Percentiles rank a stretch among this genome's conserved stretches.
Conservation (phyloP, 1,140 invertebrate species). For the Cyrtorhinus lividipennis region DNA sequence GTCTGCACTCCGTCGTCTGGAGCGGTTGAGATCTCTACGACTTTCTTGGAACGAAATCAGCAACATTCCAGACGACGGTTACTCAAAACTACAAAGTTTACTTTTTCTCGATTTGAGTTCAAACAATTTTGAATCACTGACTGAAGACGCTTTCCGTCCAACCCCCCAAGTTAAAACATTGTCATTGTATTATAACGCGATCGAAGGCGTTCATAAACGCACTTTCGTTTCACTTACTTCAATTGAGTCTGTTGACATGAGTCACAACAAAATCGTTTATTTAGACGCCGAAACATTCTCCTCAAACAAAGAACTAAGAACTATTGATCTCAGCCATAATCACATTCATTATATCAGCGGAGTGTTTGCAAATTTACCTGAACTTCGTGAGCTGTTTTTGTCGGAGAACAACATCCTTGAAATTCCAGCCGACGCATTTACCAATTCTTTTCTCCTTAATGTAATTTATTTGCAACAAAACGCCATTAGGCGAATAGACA, state of each 20-base stretch:
- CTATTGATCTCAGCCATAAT: constrained; percentile 75
- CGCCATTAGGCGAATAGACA: constrained; percentile 59
- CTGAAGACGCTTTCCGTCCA: constrained; percentile 57
- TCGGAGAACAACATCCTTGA: constrained; percentile 81
- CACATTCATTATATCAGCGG: constrained; percentile 71
- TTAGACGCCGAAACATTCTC: constrained; percentile 56
- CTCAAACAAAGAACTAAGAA: constrained; percentile 54
- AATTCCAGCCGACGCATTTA: constrained; percentile 64
- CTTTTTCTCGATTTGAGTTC: constrained; percentile 69
- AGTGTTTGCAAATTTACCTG: constrained; percentile 60
- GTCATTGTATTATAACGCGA: constrained; percentile 68
- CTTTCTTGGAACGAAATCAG: constrained; percentile 72
- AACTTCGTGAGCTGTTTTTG: constrained; percentile 65
- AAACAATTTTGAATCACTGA: constrained; percentile 62
- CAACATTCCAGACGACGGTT: constrained; percentile 50
- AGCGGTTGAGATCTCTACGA: constrained; percentile 52
- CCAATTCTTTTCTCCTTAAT: constrained; percentile 54
- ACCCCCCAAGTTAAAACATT: constrained; percentile 63
- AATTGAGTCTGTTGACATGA: constrained; percentile 70
- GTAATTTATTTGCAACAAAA: constrained; percentile 80
- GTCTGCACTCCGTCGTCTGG: constrained; percentile 54
- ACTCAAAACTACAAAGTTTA: constrained; percentile 51
- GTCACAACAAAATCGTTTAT: constrained; percentile 68
- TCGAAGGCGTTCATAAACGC: constrained; percentile 58
- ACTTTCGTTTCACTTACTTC: constrained; percentile 56